These are phyloP conservation scores for Rhea americana DNA, from an alignment of 2,113 vertebrate species.

Conservation along the genomic window DNA sequence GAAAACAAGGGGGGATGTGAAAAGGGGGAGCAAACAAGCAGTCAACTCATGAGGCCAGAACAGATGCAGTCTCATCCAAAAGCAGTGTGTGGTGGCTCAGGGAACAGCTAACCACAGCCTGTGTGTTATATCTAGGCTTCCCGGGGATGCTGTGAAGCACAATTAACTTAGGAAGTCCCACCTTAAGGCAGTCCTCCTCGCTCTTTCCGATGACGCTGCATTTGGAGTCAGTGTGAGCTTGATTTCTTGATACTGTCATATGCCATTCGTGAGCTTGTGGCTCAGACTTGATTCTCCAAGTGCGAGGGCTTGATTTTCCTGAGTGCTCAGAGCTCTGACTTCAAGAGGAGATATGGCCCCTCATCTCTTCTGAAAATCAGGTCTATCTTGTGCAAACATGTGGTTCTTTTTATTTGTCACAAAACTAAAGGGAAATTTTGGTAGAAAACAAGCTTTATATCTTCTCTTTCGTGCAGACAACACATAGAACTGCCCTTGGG, in stretches of 20 bases:
- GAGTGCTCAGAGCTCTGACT: not conserved
- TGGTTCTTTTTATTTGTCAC: conserved; percentile 59
- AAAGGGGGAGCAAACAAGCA: not conserved
- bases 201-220: not conserved
- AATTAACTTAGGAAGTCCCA: not conserved
- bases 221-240: not conserved
- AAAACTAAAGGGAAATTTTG: conserved; percentile 66
- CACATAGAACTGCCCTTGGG: conserved; percentile 67
- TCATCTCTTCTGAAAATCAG: conserved; percentile 2
- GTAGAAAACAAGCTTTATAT: conserved; percentile 66
- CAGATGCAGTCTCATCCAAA: not conserved
- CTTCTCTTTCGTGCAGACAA: conserved; percentile 67
- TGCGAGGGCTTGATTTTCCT: not conserved
- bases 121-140: not conserved
- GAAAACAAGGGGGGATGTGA: not conserved
- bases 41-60: not conserved
- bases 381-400: conserved; percentile 17
- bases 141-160: not conserved
- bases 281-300: conserved; percentile 15
- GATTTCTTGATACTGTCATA: not conserved
- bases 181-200: not conserved
- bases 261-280: not conserved
- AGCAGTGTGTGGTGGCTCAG: not conserved
- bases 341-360: not conserved
- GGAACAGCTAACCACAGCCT: not conserved